Evolutionary conservation across 2,797 vertebrate genomes (phyloP), one percentile per base, ranked within the genome.

Genomic region (Macropodus opercularis): DNA sequence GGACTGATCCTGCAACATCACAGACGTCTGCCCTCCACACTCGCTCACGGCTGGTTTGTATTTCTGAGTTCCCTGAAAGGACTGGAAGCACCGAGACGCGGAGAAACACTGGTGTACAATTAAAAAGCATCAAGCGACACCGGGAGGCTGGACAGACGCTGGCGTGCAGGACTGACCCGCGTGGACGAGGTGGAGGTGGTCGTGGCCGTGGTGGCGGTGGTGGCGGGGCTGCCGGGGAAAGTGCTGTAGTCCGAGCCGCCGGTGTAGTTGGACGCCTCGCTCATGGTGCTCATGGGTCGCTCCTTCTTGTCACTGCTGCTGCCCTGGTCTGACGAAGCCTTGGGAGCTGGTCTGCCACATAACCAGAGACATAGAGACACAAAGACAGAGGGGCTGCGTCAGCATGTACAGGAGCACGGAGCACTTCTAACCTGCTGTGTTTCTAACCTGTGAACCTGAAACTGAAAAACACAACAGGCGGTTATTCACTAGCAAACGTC

Each of bases 181-280:
- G 85, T 70, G 0, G 77, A 86, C 6, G 77, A 73, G 0, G 73
- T 68, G 47, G 69, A 77, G 38, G 60, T 63, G 23, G 60, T 56
- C 41, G 70, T 53, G 48, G 55, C 12, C 0, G 72, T 48, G 0
- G 61, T 68, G 46, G 51, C 29, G 0, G 65, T 58, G 59, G 79
- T 60, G 59, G 67, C 14, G 0, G 87, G 86, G 72, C 86, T 89
- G 27, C 73, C 81, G 0, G 76, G 77, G 34, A 85, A 86, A 75
- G 77, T 85, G 83, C 86, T 89, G 85, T 88, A 87, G 78, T 95
- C 93, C 3, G 95, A 93, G 62, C 92, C 66, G 17, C 94, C 87
- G 9, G 91, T 96, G 87, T 95, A 95, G 89, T 93, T 96, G 29
- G 93, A 93, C 15, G 93, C 92, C 84, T 98, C 95, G 42, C 93